These are phyloP conservation scores for Anoncus sp. DNA, from an alignment of 2,888 invertebrate genomes.

Conservation along the genomic window DNA sequence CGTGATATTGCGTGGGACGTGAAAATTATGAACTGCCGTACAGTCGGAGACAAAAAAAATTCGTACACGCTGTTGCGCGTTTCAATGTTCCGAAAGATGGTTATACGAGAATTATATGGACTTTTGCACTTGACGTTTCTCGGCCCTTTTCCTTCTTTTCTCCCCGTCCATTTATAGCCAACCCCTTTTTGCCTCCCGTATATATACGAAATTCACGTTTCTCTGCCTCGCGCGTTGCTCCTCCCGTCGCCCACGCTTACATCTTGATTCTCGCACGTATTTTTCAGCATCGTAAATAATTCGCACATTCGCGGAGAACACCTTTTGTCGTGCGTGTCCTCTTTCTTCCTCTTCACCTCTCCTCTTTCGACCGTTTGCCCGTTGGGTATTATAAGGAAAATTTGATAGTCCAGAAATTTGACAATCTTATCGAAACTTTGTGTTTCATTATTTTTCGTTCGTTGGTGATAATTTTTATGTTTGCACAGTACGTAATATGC, in stretches of 20 bases:
- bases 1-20: conserved; percentile 72
- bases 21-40: conserved; percentile 77
- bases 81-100: conserved; percentile 28
- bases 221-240: conserved; percentile 47
- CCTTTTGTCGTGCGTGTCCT: conserved; percentile 46
- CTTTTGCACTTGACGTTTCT: conserved; percentile 61
- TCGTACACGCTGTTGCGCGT: conserved; percentile 19
- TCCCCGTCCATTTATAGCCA: conserved; percentile 35
- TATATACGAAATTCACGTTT: conserved; percentile 50
- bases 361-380: conserved; percentile 7
- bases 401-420: conserved; percentile 9
- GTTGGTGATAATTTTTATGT: conserved; percentile 3
- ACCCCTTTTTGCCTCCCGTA: conserved; percentile 22
- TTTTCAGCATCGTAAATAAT: conserved; percentile 75
- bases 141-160: conserved; percentile 26
- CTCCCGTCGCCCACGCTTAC: conserved; percentile 73
- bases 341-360: not conserved
- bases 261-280: conserved; percentile 77
- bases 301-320: conserved; percentile 59
- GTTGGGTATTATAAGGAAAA: conserved; percentile 14
- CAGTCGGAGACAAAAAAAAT: conserved; percentile 71
- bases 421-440: not conserved
- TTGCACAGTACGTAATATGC: not conserved
- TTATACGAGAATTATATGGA: conserved; percentile 38
- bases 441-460: not conserved